These are phyloP conservation scores for Sorex araneus DNA, from an alignment of 2,113 vertebrate species.

Conservation along the genomic window DNA sequence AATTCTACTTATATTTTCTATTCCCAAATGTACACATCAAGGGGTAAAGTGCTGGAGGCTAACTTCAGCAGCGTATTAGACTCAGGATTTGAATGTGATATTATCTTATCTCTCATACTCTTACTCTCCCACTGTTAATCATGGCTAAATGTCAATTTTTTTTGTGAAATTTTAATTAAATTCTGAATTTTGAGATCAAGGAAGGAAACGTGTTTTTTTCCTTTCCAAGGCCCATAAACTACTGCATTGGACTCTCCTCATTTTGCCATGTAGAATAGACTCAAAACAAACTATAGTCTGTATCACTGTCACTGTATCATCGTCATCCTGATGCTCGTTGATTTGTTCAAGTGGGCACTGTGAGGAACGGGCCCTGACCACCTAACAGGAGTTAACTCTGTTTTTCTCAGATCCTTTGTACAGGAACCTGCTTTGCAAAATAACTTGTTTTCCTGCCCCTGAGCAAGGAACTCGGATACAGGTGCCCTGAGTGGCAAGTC, in stretches of 20 bases:
- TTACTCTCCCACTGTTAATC: background rate
- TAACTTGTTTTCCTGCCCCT: too few species aligned
- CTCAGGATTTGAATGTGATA: background rate
- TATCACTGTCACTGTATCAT: too few species aligned
- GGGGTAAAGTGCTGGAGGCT: background rate
- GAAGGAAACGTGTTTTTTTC: background rate
- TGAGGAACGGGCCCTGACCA: too few species aligned
- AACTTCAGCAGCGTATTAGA: background rate
- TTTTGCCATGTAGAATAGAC: fast-evolving
- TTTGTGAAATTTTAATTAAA: slow-evolving; percentile 31
- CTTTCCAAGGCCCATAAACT: background rate
- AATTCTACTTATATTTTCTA: background rate
- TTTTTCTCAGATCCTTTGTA: too few species aligned
- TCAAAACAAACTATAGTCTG: background rate
- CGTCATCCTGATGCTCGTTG: too few species aligned
- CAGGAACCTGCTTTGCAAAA: too few species aligned
- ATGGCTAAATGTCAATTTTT: background rate
- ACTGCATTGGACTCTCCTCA: background rate
- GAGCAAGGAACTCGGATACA: too few species aligned
- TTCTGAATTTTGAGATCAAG: background rate
- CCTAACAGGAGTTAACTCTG: too few species aligned
- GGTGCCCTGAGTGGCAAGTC: too few species aligned
- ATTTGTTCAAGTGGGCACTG: too few species aligned
- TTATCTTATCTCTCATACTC: background rate
- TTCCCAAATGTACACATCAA: background rate